A percentile compares a stretch with the other conserved stretches of the same genome.
These are phyloP conservation scores for Oncorhynchus kisutch DNA, from an alignment of 2,113 vertebrate species.

Conservation along the genomic window DNA sequence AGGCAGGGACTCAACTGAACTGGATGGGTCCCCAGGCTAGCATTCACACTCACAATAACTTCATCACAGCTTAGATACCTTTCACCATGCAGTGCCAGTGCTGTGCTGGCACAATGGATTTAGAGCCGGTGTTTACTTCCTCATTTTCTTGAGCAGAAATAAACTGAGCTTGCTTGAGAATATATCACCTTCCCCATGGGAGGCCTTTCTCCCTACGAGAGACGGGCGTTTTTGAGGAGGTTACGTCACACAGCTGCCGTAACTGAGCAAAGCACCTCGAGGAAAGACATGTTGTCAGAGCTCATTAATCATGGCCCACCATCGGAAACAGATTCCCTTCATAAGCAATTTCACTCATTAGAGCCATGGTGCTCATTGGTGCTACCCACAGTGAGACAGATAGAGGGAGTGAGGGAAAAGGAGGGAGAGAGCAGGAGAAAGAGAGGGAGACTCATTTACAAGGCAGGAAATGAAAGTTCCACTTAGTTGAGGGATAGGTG, in stretches of 20 bases:
- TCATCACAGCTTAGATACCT: not conserved
- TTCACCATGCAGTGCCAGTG: not conserved
- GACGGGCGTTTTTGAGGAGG: constrained; percentile 47
- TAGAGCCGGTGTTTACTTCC: not conserved
- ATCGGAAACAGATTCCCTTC: constrained; percentile 73
- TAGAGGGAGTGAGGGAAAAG: not conserved
- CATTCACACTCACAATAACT: not conserved
- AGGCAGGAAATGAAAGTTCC: constrained; percentile 66
- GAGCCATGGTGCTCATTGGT: constrained; percentile 64
- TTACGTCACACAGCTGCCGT: constrained; percentile 65
- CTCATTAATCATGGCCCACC: constrained; percentile 70
- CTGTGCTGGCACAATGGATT: not conserved
- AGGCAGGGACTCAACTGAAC: constrained; percentile 30
- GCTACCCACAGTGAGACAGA: constrained; percentile 43
- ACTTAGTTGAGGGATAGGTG: constrained; percentile 54
- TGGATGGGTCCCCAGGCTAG: not conserved
- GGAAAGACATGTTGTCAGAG: constrained; percentile 74
- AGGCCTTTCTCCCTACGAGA: constrained; percentile 35
- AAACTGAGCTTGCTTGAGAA: not conserved
- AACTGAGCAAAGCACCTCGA: constrained; percentile 64
- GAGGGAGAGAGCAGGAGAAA: constrained; percentile 34
- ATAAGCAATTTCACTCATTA: constrained; percentile 76
- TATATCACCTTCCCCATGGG: constrained; percentile 43
- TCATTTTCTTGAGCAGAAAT: not conserved
- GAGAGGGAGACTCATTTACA: constrained; percentile 50